Evolutionary conservation across 2,113 vertebrate species (phyloP).

Genomic region (Geothlypis trichas): DNA sequence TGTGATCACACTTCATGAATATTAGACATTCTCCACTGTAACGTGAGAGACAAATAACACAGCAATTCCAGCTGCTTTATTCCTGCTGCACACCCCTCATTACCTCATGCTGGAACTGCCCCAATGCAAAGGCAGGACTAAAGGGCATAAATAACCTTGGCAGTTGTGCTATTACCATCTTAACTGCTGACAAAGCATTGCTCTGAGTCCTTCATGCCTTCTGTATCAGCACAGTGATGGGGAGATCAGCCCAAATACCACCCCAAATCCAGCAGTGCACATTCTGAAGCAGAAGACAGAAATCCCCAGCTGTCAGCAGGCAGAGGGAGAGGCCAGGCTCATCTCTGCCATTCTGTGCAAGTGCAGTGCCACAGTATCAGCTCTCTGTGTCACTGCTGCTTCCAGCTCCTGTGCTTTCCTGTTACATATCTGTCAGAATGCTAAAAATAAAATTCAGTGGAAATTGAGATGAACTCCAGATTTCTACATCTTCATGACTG

Average conservation of each 20-base stretch:
- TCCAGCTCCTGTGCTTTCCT: not conserved
- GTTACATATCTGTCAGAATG: not conserved
- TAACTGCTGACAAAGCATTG: not conserved
- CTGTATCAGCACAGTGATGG: not conserved
- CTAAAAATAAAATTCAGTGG: not conserved
- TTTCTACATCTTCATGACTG: not conserved
- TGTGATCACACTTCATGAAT: slow-evolving; percentile 20
- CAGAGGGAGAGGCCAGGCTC: not conserved
- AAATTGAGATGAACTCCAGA: not conserved
- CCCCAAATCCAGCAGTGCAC: not conserved
- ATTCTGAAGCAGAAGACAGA: not conserved
- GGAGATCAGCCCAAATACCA: not conserved
- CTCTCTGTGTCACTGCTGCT: not conserved
- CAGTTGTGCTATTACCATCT: not conserved
- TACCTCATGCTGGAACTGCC: not conserved
- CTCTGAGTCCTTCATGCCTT: not conserved
- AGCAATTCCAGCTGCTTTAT: not conserved
- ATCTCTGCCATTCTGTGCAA: not conserved
- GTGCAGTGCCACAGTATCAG: not conserved
- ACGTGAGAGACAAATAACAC: not conserved
- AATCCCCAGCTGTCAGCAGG: not conserved
- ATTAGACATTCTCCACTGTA: not conserved
- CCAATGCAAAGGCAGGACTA: not conserved
- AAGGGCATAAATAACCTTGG: not conserved
- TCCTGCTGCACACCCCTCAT: not conserved